Evolutionary conservation across 2,113 vertebrate genomes (phyloP).

Genomic region (Tetrao urogallus): DNA sequence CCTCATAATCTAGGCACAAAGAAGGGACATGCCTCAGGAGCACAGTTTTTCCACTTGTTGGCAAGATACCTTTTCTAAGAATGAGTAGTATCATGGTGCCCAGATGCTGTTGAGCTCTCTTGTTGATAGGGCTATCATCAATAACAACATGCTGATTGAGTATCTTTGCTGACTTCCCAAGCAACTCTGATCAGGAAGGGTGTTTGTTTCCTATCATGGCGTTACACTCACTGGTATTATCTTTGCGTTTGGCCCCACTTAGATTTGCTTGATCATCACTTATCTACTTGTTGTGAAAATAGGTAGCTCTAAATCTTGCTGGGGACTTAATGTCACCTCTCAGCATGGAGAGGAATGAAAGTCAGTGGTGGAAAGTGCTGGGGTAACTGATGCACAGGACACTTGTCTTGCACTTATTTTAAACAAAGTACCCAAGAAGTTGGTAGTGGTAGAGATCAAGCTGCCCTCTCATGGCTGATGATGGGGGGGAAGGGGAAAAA

Average conservation of each 20-base stretch:
- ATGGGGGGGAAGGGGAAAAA: not conserved
- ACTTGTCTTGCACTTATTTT: not conserved
- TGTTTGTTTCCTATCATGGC: not conserved
- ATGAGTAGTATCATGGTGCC: not conserved
- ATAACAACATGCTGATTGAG: not conserved
- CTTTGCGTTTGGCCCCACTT: not conserved
- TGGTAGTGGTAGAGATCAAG: not conserved
- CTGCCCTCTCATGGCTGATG: not conserved
- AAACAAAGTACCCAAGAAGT: not conserved
- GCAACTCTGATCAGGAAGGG: not conserved
- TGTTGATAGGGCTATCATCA: not conserved
- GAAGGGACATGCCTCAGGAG: not conserved
- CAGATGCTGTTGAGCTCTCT: not conserved
- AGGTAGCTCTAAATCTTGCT: not conserved
- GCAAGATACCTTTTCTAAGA: not conserved
- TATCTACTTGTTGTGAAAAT: not conserved
- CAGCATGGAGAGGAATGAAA: not conserved
- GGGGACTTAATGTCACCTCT: not conserved
- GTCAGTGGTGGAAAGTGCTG: not conserved
- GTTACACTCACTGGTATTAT: not conserved
- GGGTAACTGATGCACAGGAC: not conserved
- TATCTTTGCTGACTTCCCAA: not conserved
- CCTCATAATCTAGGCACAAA: constrained; percentile 18
- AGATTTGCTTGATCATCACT: not conserved
- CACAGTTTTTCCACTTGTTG: not conserved